Base-by-base conservation (phyloP, 2,797 vertebrate genomes). In the Manis javanica region DNA sequence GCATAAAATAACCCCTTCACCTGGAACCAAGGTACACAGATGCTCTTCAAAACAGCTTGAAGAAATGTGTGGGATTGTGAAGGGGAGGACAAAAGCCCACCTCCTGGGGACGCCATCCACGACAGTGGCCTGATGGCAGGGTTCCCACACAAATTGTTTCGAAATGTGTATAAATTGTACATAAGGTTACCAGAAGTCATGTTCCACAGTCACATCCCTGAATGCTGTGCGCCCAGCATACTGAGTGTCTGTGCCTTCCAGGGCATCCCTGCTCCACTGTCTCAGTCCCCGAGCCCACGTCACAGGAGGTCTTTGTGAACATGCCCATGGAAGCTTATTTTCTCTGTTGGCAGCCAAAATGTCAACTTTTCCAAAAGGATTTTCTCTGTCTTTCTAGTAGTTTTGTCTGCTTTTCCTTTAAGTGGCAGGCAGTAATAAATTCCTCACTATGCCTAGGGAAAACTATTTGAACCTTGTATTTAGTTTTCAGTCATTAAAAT, bases 361-460 rank as follows among this genome's bases (percentile, higher is more conserved):
- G 42, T 61, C 24, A 13, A 0, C 75, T 14, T 82, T 89, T 49
- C 59, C 81, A 34, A 79, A 86, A 71, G 63, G 37, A 74, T 74
- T 75, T 92, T 51, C 4, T 37, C 55, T 39, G 29, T 81, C 5
- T 82, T 82, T 37, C 23, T 88, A 19, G 31, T 74, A 34, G 29
- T 66, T 63, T 81, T 34, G 18, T 82, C 66, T 89, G 14, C 42
- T 69, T 94, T 78, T 75, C 59, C 81, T 93, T 51, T 96, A 89
- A 87, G 59, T 21, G 14, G 4, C 26, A 3, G 68, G 18, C 3
- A 21, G 3, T 91, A n/a, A 75, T 86, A 51, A 78, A 92, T 42
- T 90, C 55, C n/a, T 61, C 64, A 24, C 18, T 72, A 4, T 37
- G 11, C 29, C 46, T 83, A 37, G 16, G n/a, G 37, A 34, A 91